A percentile compares a stretch with the other conserved stretches of the same genome.
Conservation (phyloP, 2,113 vertebrate species). For the Planiliza haematocheilus region DNA sequence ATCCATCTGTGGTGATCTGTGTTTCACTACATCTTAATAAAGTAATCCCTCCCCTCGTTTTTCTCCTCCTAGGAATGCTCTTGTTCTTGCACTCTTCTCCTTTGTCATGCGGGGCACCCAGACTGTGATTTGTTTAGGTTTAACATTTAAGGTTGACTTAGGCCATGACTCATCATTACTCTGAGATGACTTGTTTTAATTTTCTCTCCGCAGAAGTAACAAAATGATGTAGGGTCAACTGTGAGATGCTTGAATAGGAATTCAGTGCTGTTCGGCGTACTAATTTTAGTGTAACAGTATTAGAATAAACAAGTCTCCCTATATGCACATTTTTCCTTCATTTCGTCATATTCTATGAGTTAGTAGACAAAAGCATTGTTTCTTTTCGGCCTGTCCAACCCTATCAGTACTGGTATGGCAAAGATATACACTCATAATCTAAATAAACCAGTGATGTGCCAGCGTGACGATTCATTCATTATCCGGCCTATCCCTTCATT, state of each 20-base stretch:
- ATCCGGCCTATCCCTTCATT: conserved; percentile 74
- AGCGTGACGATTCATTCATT: conserved; percentile 68
- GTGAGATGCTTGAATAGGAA: conserved; percentile 33
- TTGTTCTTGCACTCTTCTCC: conserved; percentile 83
- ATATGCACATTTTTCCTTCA: neutral
- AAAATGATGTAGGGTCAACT: conserved; percentile 30
- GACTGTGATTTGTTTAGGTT: conserved; percentile 83
- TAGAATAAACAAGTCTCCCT: conserved; percentile 5
- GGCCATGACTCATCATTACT: conserved; percentile 84
- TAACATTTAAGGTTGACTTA: conserved; percentile 79
- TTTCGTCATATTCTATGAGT: conserved; percentile 45
- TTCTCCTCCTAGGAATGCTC: conserved; percentile 83
- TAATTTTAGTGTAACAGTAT: conserved; percentile 27
- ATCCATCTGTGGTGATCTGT: conserved; percentile 82
- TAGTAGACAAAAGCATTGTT: conserved; percentile 35
- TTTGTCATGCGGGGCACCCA: conserved; percentile 79
- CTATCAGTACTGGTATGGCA: conserved; percentile 39
- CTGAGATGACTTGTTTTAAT: conserved; percentile 77
- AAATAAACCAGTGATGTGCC: conserved; percentile 73
- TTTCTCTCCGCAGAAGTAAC: conserved; percentile 52
- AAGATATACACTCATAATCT: conserved; percentile 68
- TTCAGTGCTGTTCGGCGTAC: conserved; percentile 11
- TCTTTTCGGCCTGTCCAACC: conserved; percentile 44
- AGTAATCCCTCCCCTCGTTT: conserved; percentile 83
- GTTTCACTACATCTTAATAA: conserved; percentile 87